Evolutionary conservation across 2,113 vertebrate species (phyloP).

Genomic region (Brachionichthys hirsutus): DNA sequence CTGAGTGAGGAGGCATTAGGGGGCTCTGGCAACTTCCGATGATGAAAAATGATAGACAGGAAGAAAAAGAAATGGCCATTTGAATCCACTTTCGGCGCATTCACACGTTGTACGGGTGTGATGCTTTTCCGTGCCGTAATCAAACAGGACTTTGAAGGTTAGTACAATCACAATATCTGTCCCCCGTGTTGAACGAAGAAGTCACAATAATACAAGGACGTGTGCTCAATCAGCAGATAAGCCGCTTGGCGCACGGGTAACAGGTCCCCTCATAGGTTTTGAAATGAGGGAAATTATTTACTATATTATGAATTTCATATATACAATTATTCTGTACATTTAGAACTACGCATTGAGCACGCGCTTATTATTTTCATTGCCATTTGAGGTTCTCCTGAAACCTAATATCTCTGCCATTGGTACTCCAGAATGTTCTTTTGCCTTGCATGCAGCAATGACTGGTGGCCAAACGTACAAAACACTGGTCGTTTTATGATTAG

Average conservation of each 20-base stretch:
- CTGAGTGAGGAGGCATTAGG: conserved; percentile 15
- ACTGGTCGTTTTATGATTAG: neutral
- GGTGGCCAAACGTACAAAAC: conserved; percentile 17
- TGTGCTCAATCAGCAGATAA: conserved; percentile 2
- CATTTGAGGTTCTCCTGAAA: neutral
- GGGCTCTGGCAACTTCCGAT: conserved; percentile 33
- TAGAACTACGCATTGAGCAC: neutral
- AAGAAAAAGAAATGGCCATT: conserved; percentile 3
- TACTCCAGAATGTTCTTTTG: neutral
- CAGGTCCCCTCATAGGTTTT: neutral
- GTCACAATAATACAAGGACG: conserved; percentile 1
- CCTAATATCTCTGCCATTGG: neutral
- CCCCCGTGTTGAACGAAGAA: neutral
- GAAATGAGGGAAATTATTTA: too few relatives aligned
- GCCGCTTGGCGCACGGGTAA: neutral
- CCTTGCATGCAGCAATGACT: conserved; percentile 3
- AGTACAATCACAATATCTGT: neutral
- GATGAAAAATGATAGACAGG: conserved; percentile 14
- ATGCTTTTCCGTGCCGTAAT: conserved; percentile 26
- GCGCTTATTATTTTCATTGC: neutral
- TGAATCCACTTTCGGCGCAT: conserved; percentile 18
- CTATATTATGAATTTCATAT: too few relatives aligned
- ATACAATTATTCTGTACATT: conserved; percentile 10
- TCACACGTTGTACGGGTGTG: neutral
- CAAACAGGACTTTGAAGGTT: neutral